A percentile compares a stretch with the other conserved stretches of the same genome.
These are phyloP conservation scores for Propsilocerus akamusi DNA, from an alignment of 1,140 invertebrate genomes.

Conservation along the genomic window DNA sequence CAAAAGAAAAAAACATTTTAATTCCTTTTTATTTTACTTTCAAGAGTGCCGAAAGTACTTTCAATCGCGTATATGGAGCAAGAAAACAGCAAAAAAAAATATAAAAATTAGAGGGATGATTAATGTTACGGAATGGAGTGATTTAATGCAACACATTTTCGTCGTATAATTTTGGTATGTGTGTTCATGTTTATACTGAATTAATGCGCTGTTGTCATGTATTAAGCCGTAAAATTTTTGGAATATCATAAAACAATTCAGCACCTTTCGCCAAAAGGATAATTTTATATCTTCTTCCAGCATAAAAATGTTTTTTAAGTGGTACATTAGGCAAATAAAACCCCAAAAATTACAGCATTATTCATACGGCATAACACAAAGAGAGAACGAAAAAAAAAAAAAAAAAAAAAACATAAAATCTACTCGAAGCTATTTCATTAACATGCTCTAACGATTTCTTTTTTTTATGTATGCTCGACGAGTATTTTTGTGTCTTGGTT, in stretches of 20 bases:
- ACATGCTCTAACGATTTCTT: conserved; percentile 1
- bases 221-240: neutral
- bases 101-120: neutral
- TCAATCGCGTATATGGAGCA: no score
- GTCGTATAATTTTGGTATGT: neutral
- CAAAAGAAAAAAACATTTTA: no score
- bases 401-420: conserved; percentile 1
- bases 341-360: conserved; percentile 2
- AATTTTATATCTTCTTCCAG: conserved; percentile 2
- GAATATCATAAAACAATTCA: conserved; percentile 4
- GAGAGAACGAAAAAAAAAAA: neutral
- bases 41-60: no score
- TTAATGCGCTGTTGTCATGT: conserved; percentile 3
- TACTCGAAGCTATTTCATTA: conserved; percentile 3
- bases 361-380: neutral
- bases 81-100: no score
- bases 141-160: conserved; percentile 3
- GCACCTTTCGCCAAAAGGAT: conserved; percentile 3
- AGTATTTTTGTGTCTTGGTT: no score
- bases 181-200: conserved; percentile 4
- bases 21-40: no score
- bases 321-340: conserved; percentile 1
- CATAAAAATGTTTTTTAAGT: conserved; percentile 2
- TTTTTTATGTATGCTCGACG: neutral
- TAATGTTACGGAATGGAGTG: conserved; percentile 1